Evolutionary conservation across 37 sponge, comb jelly and placozoan genomes (phyloP).

Genomic region (Cladorhizidae sp.): DNA sequence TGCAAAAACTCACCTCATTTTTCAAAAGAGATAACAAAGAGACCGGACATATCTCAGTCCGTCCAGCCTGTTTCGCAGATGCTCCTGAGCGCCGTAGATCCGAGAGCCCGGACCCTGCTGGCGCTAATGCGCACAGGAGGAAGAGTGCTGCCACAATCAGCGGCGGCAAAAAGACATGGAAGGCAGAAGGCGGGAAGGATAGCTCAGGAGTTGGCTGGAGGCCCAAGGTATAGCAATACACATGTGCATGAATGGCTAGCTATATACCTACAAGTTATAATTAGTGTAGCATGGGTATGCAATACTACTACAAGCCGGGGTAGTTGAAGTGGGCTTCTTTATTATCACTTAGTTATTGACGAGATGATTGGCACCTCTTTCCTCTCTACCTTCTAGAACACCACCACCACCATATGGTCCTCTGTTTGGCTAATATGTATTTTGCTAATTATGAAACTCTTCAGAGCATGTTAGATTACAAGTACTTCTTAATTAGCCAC

Average conservation of each 20-base stretch:
- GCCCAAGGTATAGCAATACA: constrained; percentile 41
- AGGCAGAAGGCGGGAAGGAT: constrained; percentile 19
- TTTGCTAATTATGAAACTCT: too few relatives aligned
- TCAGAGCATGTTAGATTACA: background rate
- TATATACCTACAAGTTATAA: too few relatives aligned
- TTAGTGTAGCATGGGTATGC: too few relatives aligned
- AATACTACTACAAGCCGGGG: too few relatives aligned
- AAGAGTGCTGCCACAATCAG: background rate
- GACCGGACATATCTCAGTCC: constrained; percentile 18
- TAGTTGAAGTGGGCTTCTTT: too few relatives aligned
- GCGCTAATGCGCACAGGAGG: background rate
- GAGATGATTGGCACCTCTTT: too few relatives aligned
- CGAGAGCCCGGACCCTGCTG: constrained; percentile 35
- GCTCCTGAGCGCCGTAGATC: constrained; percentile 5
- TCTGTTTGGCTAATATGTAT: too few relatives aligned
- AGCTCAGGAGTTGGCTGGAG: constrained; percentile 23
- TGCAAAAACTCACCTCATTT: constrained; percentile 19
- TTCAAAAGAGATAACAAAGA: constrained; percentile 18
- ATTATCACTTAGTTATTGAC: too few relatives aligned
- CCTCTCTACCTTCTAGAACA: too few relatives aligned
- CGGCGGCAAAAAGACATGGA: background rate
- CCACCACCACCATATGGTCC: too few relatives aligned
- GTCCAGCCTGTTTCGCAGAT: constrained; percentile 34
- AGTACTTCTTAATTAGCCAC: background rate
- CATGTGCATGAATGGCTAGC: background rate